Evolutionary conservation across 2,888 invertebrate genomes (phyloP), one percentile per base, ranked within the genome.

Genomic region (Drosophila aldrichi): DNA sequence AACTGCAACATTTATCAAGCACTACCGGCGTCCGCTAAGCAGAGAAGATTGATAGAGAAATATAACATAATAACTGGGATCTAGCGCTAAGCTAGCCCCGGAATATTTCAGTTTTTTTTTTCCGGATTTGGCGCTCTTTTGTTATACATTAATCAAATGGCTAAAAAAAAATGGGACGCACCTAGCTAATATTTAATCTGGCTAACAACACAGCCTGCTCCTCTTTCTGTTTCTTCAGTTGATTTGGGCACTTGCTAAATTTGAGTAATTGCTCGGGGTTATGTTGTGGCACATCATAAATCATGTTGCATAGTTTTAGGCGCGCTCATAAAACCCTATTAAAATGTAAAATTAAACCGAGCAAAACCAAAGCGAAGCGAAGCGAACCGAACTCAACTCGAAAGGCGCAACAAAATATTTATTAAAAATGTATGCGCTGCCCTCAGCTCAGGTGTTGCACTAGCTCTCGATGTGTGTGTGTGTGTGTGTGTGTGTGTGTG

Each of bases 201-300:
- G 75, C 86, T 77, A 73, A 74, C 73, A 77, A 69, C 79, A 77
- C 67, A 60, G 58, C 68, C 49, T 68, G 51, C 58, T 20, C 25
- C 20, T 10, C 18, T 20, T 32, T 32, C 20, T 10, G n/a, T 20
- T 32, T 32, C 25, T 52, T 48, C 43, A 55, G 73, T 77, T 77
- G 64, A 77, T 77, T 77, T 73, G 64, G 52, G 41, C 77, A 49
- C 56, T 74, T 44, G 66, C 67, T 59, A 73, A 67, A 82, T 88
- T 91, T 91, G 91, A 91, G 88, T 91, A 91, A 91, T 91, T 91
- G 90, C 85, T 76, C 68, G 64, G 78, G 80, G 86, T 78, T 76
- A 70, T 77, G 74, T 73, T 72, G 61, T 76, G 72, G 60, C 72
- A 81, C 69, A 84, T 88, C 91, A 90, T 90, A 90, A 90, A 91